These are phyloP conservation scores for Melanostoma mellinum DNA, from an alignment of 2,888 invertebrate genomes.

Conservation along the genomic window DNA sequence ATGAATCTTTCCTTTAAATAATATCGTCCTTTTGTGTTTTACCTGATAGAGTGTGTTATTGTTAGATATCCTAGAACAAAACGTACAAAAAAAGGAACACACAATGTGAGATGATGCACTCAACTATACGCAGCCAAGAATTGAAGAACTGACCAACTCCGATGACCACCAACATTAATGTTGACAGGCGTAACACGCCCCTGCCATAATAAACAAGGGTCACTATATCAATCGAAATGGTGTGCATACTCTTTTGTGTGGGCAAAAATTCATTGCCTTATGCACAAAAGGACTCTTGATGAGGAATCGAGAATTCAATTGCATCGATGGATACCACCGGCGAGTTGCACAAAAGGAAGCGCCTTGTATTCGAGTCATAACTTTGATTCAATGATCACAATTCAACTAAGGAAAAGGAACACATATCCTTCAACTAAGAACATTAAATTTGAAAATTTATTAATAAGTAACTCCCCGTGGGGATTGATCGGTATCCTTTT, in stretches of 20 bases:
- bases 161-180: conserved; percentile 82
- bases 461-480: conserved; percentile 64
- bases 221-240: conserved; percentile 75
- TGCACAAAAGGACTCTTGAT: conserved; percentile 60
- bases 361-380: conserved; percentile 62
- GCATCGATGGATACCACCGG: conserved; percentile 50
- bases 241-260: conserved; percentile 45
- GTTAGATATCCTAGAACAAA: conserved; percentile 67
- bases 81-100: conserved; percentile 56
- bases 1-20: conserved; percentile 76
- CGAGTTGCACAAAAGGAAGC: conserved; percentile 65
- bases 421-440: conserved; percentile 56
- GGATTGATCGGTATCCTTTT: conserved; percentile 59
- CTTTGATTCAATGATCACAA: conserved; percentile 60
- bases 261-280: conserved; percentile 60
- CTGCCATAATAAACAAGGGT: conserved; percentile 80
- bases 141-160: conserved; percentile 60
- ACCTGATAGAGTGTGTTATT: conserved; percentile 69
- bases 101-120: conserved; percentile 61
- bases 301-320: conserved; percentile 58
- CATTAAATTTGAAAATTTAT: conserved; percentile 67
- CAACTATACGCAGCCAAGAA: conserved; percentile 29
- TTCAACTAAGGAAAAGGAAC: conserved; percentile 23
- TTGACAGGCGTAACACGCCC: conserved; percentile 82
- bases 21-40: conserved; percentile 63